phyloP scores from a whole-genome alignment of 2,888 invertebrate genomes.

The Harpagoxenus sublaevis region DNA sequence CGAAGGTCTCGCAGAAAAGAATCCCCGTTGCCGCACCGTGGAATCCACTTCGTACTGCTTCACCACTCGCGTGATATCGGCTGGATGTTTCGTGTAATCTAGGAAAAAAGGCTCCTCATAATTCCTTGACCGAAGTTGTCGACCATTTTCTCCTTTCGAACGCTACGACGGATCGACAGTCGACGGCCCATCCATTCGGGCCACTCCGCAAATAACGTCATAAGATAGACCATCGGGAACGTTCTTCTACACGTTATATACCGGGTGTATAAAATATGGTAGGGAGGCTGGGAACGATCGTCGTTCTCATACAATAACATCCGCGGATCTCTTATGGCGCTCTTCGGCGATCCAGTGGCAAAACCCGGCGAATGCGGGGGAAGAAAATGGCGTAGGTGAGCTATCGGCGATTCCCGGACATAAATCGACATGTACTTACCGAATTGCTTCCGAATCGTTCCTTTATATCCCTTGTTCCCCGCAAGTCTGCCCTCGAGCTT shows the following conservation, averaged over 20 bases:
- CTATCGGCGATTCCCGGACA: constrained; percentile 83
- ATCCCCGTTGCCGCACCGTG: background rate
- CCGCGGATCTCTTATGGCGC: constrained; percentile 71
- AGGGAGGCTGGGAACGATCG: constrained; percentile 67
- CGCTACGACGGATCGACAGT: constrained; percentile 67
- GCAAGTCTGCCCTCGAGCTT: constrained; percentile 64
- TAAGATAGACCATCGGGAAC: constrained; percentile 77
- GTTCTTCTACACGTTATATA: constrained; percentile 73
- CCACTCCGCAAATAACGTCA: constrained; percentile 79
- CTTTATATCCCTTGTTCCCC: constrained; percentile 79
- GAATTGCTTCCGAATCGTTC: constrained; percentile 85
- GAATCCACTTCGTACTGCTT: constrained; percentile 36
- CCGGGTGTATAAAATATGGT: constrained; percentile 78
- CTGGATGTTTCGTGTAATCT: constrained; percentile 62
- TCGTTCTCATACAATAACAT: constrained; percentile 80
- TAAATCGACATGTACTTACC: constrained; percentile 85
- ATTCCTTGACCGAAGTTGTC: constrained; percentile 58
- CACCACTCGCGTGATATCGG: constrained; percentile 53
- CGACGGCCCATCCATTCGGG: constrained; percentile 73
- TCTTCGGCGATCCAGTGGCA: constrained; percentile 58
- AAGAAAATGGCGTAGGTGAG: constrained; percentile 77
- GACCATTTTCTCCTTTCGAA: constrained; percentile 40
- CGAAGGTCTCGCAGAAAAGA: constrained; percentile 52
- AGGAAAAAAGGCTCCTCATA: constrained; percentile 59
- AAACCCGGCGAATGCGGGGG: constrained; percentile 44